Evolutionary conservation across 2,797 vertebrate genomes (phyloP).

Genomic region (Podarcis siculus): DNA sequence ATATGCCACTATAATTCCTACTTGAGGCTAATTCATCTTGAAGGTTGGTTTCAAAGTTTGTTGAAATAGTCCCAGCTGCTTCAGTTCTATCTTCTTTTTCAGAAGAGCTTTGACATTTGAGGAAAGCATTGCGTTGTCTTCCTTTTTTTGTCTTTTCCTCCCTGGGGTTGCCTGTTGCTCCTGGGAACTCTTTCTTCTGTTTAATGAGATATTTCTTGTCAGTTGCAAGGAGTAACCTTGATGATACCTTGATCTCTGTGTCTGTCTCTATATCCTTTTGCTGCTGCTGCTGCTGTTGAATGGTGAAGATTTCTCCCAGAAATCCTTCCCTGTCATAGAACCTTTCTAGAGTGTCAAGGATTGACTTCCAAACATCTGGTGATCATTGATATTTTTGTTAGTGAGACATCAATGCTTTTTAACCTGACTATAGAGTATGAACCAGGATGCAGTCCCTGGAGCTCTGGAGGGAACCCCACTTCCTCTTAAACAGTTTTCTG

Average conservation of each 20-base stretch:
- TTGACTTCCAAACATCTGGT: conserved; percentile 14
- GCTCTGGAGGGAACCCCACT: neutral
- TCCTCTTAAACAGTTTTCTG: neutral
- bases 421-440: neutral
- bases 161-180: neutral
- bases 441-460: neutral
- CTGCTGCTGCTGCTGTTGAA: too few relatives aligned
- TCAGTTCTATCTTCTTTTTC: conserved; percentile 26
- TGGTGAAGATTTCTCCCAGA: neutral
- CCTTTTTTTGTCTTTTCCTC: neutral
- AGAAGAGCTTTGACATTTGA: conserved; percentile 13
- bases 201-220: conserved; percentile 28
- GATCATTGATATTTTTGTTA: conserved; percentile 11
- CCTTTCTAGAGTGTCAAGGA: conserved; percentile 2
- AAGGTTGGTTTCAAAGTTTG: conserved; percentile 13
- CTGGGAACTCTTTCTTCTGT: neutral
- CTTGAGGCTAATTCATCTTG: conserved; percentile 16
- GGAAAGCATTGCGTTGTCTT: conserved; percentile 7
- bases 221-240: conserved; percentile 10
- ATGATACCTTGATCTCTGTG: conserved; percentile 25
- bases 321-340: conserved; percentile 26
- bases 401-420: conserved; percentile 6
- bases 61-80: conserved; percentile 27
- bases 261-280: neutral
- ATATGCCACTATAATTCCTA: neutral